Evolutionary conservation across 2,113 vertebrate genomes (phyloP), one percentile per base, ranked within the genome.

Genomic region (Ursus arctos): DNA sequence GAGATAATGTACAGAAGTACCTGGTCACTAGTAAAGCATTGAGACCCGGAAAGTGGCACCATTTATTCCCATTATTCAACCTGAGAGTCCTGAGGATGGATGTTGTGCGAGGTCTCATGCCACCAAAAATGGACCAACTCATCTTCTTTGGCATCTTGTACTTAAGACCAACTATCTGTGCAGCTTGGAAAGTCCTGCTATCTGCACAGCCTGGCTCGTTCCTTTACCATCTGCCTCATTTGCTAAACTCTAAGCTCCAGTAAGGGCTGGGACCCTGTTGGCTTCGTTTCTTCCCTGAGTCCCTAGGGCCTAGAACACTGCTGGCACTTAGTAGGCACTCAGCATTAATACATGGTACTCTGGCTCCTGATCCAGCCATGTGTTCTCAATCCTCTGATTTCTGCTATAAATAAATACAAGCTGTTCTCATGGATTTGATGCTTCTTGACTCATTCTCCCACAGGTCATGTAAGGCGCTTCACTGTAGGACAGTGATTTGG

Each of bases 401-500:
- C 79, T 51, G 53, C 71, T 90, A 24, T 49, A 57, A 91, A 24
- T 49, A 57, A 91, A 84, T 77, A 88, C 13, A 93, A 59, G 55
- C 19, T 67, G 51, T 96, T 97, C 92, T 97, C 94, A 88, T 33
- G 94, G 69, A 94, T 91, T 92, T 71, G 31, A 16, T 87, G 63
- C 53, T 51, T 57, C 33, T 97, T 97, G 95, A 96, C 83, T 96
- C 87, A 94, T 95, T 89, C 84, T 95, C 43, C 81, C 57, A 36
- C 67, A 82, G 88, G 87, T 97, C 95, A 67, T 16, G 43, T 47
- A 82, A 97, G 92, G 92, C 85, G 12, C 80, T 98, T 89, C 19
- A 19, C 57, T 91, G 40, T 85, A 94, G 96, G 87, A 97, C 26
- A 76, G 67, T 57, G 84, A 83, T 59, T 96, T 98, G 97, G 96